Base-by-base conservation (phyloP, 2,888 invertebrate species). In the Furcula furcula region DNA sequence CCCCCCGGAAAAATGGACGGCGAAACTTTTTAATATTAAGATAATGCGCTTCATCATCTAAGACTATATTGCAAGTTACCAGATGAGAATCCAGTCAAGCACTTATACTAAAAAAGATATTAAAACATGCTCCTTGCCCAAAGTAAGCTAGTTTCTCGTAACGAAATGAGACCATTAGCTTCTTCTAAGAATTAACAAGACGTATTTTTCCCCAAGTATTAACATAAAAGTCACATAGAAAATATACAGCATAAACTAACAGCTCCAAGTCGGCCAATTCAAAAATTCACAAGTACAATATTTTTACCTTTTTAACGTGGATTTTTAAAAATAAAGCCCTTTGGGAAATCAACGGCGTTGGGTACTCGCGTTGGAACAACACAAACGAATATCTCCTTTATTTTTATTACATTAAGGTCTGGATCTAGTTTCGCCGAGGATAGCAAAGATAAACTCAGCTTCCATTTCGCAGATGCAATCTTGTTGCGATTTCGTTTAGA, bases 281-380 rank as follows among this genome's bases (percentile, higher is more conserved):
- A 65, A 75, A 51, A 75, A 71, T 70, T 76, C 57, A 62, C 56
- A 70, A 71, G 69, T 60, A 70, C 64, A 74, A 78, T 76, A 79
- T 76, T 78, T 56, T 74, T 69, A 70, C 73, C 70, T 63, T 74
- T 76, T 74, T 73, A 76, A 76, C 67, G 63, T 65, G 65, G 72
- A 76, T 81, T 82, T 80, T 80, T 66, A 70, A 76, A 80, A 84
- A 81, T 75, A 76, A 65, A 55, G 73, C 65, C 86, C 86, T 76
- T 63, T 67, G 86, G 86, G 86, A 87, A 87, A 87, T 87, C 85
- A 85, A 67, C 67, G 65, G 68, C 72, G 72, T n/a, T n/a, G n/a
- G n/a, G n/a, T n/a, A n/a, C n/a, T n/a, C n/a, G n/a, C n/a, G 69
- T 69, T 55, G 67, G 64, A 63, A 62, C 61, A 64, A 67, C 64